These are phyloP conservation scores for Glossophaga mutica DNA, from an alignment of 2,797 vertebrate genomes.

Conservation along the genomic window DNA sequence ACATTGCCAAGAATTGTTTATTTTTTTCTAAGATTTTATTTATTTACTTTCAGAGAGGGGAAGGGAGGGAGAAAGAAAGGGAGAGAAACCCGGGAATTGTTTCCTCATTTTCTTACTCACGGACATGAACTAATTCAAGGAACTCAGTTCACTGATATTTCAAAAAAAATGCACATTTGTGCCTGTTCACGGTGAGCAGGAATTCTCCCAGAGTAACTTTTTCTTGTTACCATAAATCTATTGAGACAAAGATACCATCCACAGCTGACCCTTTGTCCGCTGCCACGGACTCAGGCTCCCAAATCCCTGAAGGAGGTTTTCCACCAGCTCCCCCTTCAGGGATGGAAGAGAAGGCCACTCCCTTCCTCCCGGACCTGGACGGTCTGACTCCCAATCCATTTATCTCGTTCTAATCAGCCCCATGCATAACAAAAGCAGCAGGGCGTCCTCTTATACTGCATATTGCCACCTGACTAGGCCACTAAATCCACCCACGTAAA, in stretches of 20 bases:
- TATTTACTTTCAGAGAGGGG: no score
- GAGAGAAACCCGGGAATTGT: no score
- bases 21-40: no score
- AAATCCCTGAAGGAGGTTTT: not conserved
- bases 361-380: no score
- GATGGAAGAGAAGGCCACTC: not conserved
- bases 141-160: not conserved
- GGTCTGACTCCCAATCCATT: not conserved
- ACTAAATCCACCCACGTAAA: no score
- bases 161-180: not conserved
- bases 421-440: not conserved
- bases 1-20: not conserved
- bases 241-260: no score
- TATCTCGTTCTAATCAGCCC: no score
- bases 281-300: not conserved
- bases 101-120: not conserved
- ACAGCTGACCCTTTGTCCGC: no score
- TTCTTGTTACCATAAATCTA: not conserved
- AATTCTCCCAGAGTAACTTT: not conserved
- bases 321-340: fast-evolving
- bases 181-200: not conserved
- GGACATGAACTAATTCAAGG: not conserved
- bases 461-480: no score
- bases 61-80: no score
- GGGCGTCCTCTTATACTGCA: not conserved